phyloP scores from a whole-genome alignment of 2,888 invertebrate species.

The Dasysyrphus albostriatus region DNA sequence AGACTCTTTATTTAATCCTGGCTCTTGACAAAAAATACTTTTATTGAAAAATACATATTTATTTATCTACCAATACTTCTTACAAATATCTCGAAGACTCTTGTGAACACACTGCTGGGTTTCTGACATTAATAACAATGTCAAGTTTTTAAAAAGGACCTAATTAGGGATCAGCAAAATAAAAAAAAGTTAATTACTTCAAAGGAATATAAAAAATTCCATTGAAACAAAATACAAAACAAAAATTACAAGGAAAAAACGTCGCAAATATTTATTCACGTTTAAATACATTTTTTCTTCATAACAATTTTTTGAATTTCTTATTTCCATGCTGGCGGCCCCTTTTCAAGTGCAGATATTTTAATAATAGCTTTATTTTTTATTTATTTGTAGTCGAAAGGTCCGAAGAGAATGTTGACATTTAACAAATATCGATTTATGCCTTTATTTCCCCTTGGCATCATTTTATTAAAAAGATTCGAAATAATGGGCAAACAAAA shows the following conservation, averaged over 20 bases:
- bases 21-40: background rate
- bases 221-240: background rate
- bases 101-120: background rate
- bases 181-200: conserved; percentile 26
- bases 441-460: conserved; percentile 27
- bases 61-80: background rate
- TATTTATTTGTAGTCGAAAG: background rate
- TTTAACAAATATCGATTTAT: conserved; percentile 47
- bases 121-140: conserved; percentile 25
- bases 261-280: conserved; percentile 24
- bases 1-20: background rate
- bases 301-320: conserved; percentile 8
- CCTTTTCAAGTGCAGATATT: conserved; percentile 10
- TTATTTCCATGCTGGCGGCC: too few relatives aligned
- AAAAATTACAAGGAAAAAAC: background rate
- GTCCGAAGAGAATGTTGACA: conserved; percentile 11
- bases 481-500: conserved; percentile 4
- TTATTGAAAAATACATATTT: background rate
- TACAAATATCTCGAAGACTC: background rate
- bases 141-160: conserved; percentile 25
- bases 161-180: conserved; percentile 39
- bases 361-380: background rate
- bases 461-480: background rate
- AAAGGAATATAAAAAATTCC: background rate
- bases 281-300: background rate